Base-by-base conservation (phyloP, 2,797 vertebrate species). In the Acropternis orthonyx region DNA sequence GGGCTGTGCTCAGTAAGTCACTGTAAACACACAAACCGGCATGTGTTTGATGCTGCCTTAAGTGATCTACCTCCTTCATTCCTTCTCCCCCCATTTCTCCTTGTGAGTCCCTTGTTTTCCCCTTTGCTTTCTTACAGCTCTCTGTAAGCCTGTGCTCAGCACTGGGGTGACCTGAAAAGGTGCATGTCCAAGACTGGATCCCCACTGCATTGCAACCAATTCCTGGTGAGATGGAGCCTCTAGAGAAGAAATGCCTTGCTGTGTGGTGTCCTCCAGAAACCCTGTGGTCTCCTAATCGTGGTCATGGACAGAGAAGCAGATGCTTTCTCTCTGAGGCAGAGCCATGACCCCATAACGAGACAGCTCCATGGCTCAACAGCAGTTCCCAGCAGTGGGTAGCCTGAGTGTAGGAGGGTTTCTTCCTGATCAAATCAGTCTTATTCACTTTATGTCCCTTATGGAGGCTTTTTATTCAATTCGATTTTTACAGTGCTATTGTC, bases 401-500 rank as follows among this genome's bases (percentile, higher is more conserved):
- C 68, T 32, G 46, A 75, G 36, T 21, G 39, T 49, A 73, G 52
- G 65, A 79, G 48, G 48, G 63, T 24, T 95, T 88, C 48, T 81
- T 95, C 82, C 89, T 49, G n/a, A 92, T 86, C 94, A 61, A 77
- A 94, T 94, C 86, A 88, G 69, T 54, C 59, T 87, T 69, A 93
- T 65, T 93, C 93, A 90, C 85, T 93, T 87, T 43, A 67, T 58
- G 68, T 49, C 73, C 63, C 75, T 95, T 68, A 87, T 16, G 87
- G 65, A 61, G 58, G 48, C 85, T 91, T 88, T 95, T 85, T 49
- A 72, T 69, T 73, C 85, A 91, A 88, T 93, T 81, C 54, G 34
- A 80, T 69, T 94, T 95, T 96, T 93, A 92, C 80, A 90, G 83
- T 58, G 55, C 85, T 95, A 94, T 95, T 96, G 93, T 96, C 91